phyloP scores from a whole-genome alignment of 2,113 vertebrate genomes.

The Rutilus rutilus region DNA sequence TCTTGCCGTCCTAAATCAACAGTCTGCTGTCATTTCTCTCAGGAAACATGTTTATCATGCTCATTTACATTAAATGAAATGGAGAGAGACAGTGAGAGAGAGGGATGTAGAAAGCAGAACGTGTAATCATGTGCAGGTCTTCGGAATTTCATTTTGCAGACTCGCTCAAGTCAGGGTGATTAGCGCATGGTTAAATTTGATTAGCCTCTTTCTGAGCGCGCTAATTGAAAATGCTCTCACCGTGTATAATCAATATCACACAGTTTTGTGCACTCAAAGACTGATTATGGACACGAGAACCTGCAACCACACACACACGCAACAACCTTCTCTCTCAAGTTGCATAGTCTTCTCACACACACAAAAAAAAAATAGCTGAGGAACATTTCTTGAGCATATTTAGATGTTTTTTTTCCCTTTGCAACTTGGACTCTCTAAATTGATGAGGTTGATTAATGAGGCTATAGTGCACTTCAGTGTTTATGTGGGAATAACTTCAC shows the following conservation, averaged over 20 bases:
- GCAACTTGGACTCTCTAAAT: background rate
- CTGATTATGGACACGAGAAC: conserved; percentile 34
- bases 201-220: conserved; percentile 49
- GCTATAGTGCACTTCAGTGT: conserved; percentile 19
- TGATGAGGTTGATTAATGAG: background rate
- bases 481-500: conserved; percentile 8
- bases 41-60: conserved; percentile 41
- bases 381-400: background rate
- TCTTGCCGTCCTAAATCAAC: conserved; percentile 28
- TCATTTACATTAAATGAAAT: conserved; percentile 23
- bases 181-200: conserved; percentile 56
- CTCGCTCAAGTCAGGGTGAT: conserved; percentile 48
- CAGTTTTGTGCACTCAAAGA: conserved; percentile 41
- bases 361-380: background rate
- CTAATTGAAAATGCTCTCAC: conserved; percentile 57
- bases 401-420: background rate
- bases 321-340: background rate
- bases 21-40: conserved; percentile 10
- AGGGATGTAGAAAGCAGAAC: background rate
- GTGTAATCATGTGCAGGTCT: conserved; percentile 18
- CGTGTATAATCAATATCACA: conserved; percentile 54
- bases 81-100: conserved; percentile 3
- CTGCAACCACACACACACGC: background rate
- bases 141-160: background rate
- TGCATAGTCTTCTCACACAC: background rate